Base-by-base conservation (phyloP, 2,888 invertebrate species). In the Amorpha juglandis region DNA sequence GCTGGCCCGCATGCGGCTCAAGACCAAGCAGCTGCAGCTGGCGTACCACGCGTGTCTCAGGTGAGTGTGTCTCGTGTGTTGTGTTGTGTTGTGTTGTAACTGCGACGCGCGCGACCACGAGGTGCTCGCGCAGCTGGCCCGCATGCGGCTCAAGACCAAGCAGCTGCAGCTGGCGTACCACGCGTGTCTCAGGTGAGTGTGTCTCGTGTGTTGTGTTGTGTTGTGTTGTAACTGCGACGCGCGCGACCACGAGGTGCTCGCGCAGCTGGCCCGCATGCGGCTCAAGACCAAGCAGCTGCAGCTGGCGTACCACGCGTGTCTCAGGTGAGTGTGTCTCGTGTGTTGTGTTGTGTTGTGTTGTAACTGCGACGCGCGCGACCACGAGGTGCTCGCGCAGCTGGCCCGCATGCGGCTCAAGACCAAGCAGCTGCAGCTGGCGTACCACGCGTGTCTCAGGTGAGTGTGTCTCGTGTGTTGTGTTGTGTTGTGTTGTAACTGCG, bases 211-310 rank as follows among this genome's bases (percentile, higher is more conserved):
- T n/a, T n/a, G n/a, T n/a, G n/a, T n/a, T n/a, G 4, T 27, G 27
- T 27, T 99, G 73, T 99, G 98, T 84, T 96, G 96, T 76, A 99
- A 99, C 91, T 98, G 98, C 74, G 88, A 86, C 77, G 96, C 96
- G 19, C 90, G 94, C 67, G 97, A 97, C 89, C 94, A 94, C 75
- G 95, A 95, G 81, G 97, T 98, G 58, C 96, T 99, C 65, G 96
- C 97, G 42, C 96, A 97, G 77, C 93, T 99, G 33, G 96, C 98
- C 6, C 97, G 98, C 88, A 96, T 99, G 94, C 92, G 99, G 62
- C 94, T 99, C 71, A 99, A 99, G 92, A 98, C 98, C 45, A 99
- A 99, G 88, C 97, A 97, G 1, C 95, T 98, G 72, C 96, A 98
- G 69, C 97, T 97, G 81, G 96, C 98, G 68, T 99, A 98, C 86